Evolutionary conservation across 2,888 invertebrate species (phyloP), one percentile per base, ranked within the genome.

Genomic region (Nebria brevicollis): DNA sequence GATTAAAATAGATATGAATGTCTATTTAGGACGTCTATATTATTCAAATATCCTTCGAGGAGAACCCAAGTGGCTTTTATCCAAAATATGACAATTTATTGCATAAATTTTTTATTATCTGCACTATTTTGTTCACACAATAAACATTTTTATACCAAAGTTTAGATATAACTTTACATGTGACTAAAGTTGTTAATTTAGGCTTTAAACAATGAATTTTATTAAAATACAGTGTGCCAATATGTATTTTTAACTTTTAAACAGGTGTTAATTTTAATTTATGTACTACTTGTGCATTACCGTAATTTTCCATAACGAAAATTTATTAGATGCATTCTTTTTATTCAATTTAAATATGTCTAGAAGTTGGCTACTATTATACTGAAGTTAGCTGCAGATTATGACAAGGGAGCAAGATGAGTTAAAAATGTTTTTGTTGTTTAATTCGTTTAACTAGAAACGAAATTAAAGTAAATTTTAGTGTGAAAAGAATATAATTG

Each of bases 11-110:
- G 73, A 65, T 42, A 20, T 10, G 13, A 11, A 64, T 73, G 13
- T 78, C 78, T 78, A 78, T 78, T 78, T 78, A 73, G 78, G 73
- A 74, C 78, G 66, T 41, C 4, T 64, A 72, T 73, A 73, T 54
- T 25, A 75, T 41, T n/a, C 13, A 20, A 75, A 70, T 42, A 77
- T 70, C 70, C 64, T 75, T 77, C 41, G 13, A 11, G 11, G 41
- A 66, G 41, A 20, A 5, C 10, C 72, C 10, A 26, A 64, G 66
- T 78, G 78, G 78, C 72, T 15, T 1, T 11, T 34, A 20, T 72
- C 78, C 78, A 78, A 78, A 77, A 43, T 72, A 42, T 77, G 77
- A 70, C 68, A 68, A 66, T 66, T 66, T 77, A 10, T 65, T 75
- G 13, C 7, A 75, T 64, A 26, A 3, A 70, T 25, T 11, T 54